Base-by-base conservation (phyloP, 2,797 vertebrate species). In the Silurus aristotelis region DNA sequence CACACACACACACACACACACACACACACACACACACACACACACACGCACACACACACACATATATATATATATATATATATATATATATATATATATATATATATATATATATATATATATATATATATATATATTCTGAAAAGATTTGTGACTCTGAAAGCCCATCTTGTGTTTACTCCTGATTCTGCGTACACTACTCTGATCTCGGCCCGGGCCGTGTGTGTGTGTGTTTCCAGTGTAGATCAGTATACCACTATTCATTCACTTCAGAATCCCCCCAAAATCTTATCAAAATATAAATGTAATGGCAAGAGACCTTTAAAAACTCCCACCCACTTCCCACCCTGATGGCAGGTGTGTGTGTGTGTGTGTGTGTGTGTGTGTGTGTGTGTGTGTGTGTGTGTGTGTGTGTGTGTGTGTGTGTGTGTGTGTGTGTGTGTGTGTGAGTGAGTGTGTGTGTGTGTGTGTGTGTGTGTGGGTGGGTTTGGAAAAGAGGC, bases 401-500 rank as follows among this genome's bases (percentile, higher is more conserved):
- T 25, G 19, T 66, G n/a, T 66, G 63, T 66, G 58, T 63, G 61
- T 19, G 61, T 25, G 31, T 19, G n/a, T 38, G 38, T 80, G 77
- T n/a, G 77, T 48, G n/a, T 14, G 13, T 76, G 25, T 58, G 8
- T 31, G n/a, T 17, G 8, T 10, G 25, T 19, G 52, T 31, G 38
- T 64, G 38, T 64, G 22, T n/a, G 17, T 66, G n/a, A 25, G 63
- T 66, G 63, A 38, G 25, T 76, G 31, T 63, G 38, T 1, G 58
- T 46, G 76, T n/a, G 22, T 25, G 19, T 66, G n/a, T 66, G 63
- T 66, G 58, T 63, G 61, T 19, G 61, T 25, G 31, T 19, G n/a
- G 60, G 38, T 80, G 77, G 60, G 60, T 46, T 60, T 80, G 77
- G 60, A 80, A 80, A 64, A 46, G 14, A 46, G 22, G 46, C 43